phyloP scores from a whole-genome alignment of 2,113 vertebrate species.

The Collichthys lucidus region DNA sequence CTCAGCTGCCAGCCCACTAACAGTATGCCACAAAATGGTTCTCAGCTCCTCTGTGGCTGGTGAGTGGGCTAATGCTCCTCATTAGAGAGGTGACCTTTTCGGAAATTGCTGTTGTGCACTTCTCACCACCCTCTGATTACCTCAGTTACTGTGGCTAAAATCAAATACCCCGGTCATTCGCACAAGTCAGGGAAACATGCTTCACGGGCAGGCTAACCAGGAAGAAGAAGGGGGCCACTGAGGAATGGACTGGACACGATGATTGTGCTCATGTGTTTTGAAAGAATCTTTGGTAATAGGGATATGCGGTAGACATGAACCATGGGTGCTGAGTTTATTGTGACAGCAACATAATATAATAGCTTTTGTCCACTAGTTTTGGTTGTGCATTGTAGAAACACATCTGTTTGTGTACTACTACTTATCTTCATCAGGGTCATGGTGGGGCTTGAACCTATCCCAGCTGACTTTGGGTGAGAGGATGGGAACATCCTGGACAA shows the following conservation, averaged over 20 bases:
- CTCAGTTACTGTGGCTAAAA: constrained; percentile 65
- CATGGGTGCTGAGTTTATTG: neutral
- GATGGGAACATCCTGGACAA: no score
- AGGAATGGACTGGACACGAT: constrained; percentile 10
- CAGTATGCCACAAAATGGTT: constrained; percentile 70
- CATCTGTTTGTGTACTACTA: neutral
- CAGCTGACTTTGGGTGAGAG: no score
- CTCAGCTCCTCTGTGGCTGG: constrained; percentile 60
- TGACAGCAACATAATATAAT: constrained; percentile 6
- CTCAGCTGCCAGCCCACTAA: constrained; percentile 26
- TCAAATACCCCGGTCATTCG: constrained; percentile 63
- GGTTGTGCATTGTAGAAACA: neutral
- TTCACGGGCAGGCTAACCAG: constrained; percentile 32
- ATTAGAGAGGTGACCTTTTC: constrained; percentile 80
- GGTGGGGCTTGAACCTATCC: no score
- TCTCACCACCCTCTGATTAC: constrained; percentile 70
- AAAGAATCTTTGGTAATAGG: neutral
- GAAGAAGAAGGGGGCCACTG: neutral
- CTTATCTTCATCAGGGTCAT: no score
- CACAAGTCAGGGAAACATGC: constrained; percentile 43
- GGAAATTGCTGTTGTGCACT: constrained; percentile 70
- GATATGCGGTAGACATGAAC: neutral
- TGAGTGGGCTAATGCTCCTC: constrained; percentile 75
- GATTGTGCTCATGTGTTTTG: constrained; percentile 6
- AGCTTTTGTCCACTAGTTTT: neutral